phyloP scores from a whole-genome alignment of 2,888 invertebrate species.

The Eristalis intricaria region DNA sequence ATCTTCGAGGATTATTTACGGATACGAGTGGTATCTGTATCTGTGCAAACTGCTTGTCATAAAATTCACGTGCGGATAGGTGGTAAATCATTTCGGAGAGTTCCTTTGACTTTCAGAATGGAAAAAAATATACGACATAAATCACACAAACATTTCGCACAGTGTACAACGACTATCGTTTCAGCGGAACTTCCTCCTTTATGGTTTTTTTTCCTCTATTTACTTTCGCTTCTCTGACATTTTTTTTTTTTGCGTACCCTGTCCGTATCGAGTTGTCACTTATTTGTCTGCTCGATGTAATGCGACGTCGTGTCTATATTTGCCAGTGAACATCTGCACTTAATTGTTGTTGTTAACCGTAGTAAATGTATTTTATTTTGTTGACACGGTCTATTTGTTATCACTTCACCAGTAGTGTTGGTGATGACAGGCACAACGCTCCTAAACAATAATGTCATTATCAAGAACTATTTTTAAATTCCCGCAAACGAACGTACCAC shows the following conservation, averaged over 20 bases:
- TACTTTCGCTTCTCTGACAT: constrained; percentile 30
- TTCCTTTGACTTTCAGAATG: constrained; percentile 14
- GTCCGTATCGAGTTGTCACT: constrained; percentile 57
- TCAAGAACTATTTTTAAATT: constrained; percentile 46
- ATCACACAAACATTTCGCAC: constrained; percentile 42
- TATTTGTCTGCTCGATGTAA: constrained; percentile 53
- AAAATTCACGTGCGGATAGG: constrained; percentile 40
- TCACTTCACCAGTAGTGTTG: constrained; percentile 35
- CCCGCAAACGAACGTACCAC: background rate
- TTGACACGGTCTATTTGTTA: constrained; percentile 44
- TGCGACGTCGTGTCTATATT: constrained; percentile 34
- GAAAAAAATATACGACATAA: constrained; percentile 13
- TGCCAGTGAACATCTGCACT: constrained; percentile 63
- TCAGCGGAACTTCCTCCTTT: background rate
- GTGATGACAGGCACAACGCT: background rate
- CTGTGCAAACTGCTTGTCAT: constrained; percentile 32
- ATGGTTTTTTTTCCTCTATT: constrained; percentile 31
- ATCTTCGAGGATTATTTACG: constrained; percentile 44
- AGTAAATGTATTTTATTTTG: constrained; percentile 30
- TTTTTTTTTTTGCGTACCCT: constrained; percentile 28
- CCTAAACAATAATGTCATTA: constrained; percentile 61
- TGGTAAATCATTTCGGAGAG: constrained; percentile 59
- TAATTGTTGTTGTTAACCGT: constrained; percentile 62
- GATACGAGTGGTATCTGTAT: constrained; percentile 5
- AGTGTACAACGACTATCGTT: background rate